A percentile compares a stretch with the other conserved stretches of the same genome.
These are phyloP conservation scores for Anarsia innoxiella DNA, from an alignment of 2,888 invertebrate genomes.

Conservation along the genomic window DNA sequence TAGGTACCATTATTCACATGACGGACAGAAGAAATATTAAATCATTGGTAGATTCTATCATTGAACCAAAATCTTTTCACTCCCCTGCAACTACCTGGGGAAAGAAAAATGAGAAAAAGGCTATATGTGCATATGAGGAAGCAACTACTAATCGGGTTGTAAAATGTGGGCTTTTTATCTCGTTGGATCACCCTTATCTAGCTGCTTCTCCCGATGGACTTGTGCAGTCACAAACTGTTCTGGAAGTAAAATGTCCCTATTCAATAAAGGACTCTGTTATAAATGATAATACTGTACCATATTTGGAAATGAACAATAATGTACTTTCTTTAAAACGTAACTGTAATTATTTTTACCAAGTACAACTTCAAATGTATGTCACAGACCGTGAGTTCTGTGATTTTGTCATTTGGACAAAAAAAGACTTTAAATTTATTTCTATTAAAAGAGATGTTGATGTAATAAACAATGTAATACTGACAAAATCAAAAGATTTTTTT, in stretches of 20 bases:
- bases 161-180: conserved; percentile 2
- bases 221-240: background rate
- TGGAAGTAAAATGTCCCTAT: background rate
- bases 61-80: background rate
- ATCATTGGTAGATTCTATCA: background rate
- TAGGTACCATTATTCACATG: conserved; percentile 7
- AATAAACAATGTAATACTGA: background rate
- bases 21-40: conserved; percentile 1
- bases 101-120: conserved; percentile 1
- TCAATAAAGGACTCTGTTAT: background rate
- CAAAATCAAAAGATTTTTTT: background rate
- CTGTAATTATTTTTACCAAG: background rate
- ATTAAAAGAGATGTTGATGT: background rate
- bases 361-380: conserved; percentile 7
- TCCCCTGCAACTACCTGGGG: background rate
- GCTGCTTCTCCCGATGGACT: conserved; percentile 9
- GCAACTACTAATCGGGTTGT: conserved; percentile 7
- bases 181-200: conserved; percentile 1
- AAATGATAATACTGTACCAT: background rate
- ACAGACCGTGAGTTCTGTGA: background rate
- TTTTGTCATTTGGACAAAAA: conserved; percentile 1
- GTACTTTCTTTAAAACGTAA: background rate
- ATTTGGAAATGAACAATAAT: background rate
- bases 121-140: conserved; percentile 5
- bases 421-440: background rate